A percentile compares a stretch with the other conserved stretches of the same genome.
Evolutionary conservation across 2,113 vertebrate species (phyloP).

Genomic region (Microtus oregoni): DNA sequence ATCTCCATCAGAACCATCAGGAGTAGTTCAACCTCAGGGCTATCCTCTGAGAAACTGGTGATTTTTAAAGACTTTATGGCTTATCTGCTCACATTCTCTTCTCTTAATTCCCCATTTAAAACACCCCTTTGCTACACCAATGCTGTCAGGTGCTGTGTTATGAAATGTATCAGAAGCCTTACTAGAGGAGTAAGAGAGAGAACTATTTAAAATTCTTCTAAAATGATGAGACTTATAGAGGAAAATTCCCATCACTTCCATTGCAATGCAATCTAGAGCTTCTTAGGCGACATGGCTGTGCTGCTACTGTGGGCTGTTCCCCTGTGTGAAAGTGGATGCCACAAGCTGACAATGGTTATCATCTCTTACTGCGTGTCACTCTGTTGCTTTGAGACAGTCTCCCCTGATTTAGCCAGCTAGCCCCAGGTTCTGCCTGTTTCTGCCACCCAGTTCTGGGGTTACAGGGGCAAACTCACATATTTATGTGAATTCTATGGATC

Average conservation of each 20-base stretch:
- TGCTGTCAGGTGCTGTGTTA: not conserved
- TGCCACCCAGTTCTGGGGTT: not conserved
- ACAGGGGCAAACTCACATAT: not conserved
- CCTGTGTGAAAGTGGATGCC: not conserved
- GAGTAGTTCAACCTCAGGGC: not conserved
- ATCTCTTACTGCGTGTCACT: no score
- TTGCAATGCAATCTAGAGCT: constrained; percentile 16
- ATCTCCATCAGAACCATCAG: not conserved
- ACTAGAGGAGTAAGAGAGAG: not conserved
- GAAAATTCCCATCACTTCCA: constrained; percentile 22
- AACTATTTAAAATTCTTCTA: constrained; percentile 57
- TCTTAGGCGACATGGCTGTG: not conserved
- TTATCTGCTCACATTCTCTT: not conserved
- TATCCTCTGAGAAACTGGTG: not conserved
- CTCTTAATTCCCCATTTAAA: not conserved
- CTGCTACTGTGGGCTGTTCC: not conserved
- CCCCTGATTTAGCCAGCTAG: not conserved
- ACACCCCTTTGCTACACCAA: not conserved
- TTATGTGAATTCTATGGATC: not conserved
- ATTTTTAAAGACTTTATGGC: not conserved
- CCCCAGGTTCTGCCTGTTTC: not conserved
- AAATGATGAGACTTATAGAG: constrained; percentile 2
- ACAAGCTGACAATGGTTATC: not conserved
- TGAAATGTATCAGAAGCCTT: constrained; percentile 40
- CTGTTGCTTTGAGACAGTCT: not conserved